Conservation (phyloP, 2,797 vertebrate genomes). For the Neosilurus mollespiculum region DNA sequence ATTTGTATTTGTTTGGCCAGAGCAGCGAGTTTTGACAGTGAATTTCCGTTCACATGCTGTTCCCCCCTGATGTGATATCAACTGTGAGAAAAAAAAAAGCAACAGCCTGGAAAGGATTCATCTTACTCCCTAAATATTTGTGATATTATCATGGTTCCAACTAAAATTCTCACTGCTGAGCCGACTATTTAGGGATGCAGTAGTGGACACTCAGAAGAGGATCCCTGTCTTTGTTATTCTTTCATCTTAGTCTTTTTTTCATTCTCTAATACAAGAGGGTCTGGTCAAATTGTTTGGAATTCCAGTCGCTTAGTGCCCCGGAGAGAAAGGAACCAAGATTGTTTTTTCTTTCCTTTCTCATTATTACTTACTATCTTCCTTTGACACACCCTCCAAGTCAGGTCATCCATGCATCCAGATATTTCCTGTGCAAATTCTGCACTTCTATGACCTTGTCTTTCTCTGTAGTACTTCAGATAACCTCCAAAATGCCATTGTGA, state of each 20-base stretch:
- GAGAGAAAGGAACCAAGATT: conserved; percentile 24
- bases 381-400: conserved; percentile 22
- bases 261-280: conserved; percentile 12
- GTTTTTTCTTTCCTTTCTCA: neutral
- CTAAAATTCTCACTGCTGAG: neutral
- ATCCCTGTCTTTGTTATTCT: conserved; percentile 8
- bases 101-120: conserved; percentile 27
- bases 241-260: neutral
- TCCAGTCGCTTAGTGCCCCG: conserved; percentile 30
- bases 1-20: conserved; percentile 48
- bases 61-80: conserved; percentile 23
- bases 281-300: conserved; percentile 39
- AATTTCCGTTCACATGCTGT: conserved; percentile 47
- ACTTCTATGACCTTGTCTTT: neutral
- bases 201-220: conserved; percentile 1
- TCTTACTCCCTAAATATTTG: conserved; percentile 44
- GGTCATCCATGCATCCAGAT: conserved; percentile 16
- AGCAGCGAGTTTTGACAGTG: conserved; percentile 35
- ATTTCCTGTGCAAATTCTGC: conserved; percentile 15
- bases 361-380: conserved; percentile 26
- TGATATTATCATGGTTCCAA: conserved; percentile 39
- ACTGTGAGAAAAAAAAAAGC: conserved; percentile 28
- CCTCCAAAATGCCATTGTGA: neutral
- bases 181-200: conserved; percentile 16
- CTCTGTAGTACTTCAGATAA: neutral